These are phyloP conservation scores for Neodiprion pinetum DNA, from an alignment of 1,140 invertebrate genomes.

Conservation along the genomic window DNA sequence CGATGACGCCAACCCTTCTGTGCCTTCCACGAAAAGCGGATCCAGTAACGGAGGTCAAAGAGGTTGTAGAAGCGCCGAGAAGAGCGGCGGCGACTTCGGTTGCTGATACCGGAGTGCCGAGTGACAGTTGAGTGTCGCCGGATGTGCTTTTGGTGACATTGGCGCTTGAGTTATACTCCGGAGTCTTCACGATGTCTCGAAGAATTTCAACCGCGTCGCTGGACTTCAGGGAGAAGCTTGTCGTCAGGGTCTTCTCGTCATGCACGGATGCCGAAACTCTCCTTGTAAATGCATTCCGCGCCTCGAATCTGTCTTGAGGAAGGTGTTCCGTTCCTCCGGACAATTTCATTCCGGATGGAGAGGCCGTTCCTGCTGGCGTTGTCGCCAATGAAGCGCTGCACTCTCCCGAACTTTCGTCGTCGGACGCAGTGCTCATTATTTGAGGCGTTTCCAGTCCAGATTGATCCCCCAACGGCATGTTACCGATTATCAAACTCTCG, in stretches of 20 bases:
- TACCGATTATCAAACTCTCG: conserved; percentile 58
- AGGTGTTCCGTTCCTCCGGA: conserved; percentile 25
- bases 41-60: conserved; percentile 51
- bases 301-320: conserved; percentile 16
- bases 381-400: conserved; percentile 38
- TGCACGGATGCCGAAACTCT: conserved; percentile 53
- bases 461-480: conserved; percentile 25
- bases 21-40: conserved; percentile 49
- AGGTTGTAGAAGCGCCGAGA: conserved; percentile 64
- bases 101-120: conserved; percentile 62
- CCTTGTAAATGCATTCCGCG: conserved; percentile 22
- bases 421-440: conserved; percentile 20
- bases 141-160: conserved; percentile 59
- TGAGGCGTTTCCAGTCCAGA: conserved; percentile 18
- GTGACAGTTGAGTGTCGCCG: conserved; percentile 47
- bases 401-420: conserved; percentile 48
- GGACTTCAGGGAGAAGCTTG: conserved; percentile 40
- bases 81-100: conserved; percentile 63
- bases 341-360: conserved; percentile 34
- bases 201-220: conserved; percentile 32
- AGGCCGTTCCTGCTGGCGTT: conserved; percentile 32
- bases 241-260: conserved; percentile 38
- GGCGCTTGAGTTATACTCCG: conserved; percentile 32
- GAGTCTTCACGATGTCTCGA: conserved; percentile 31
- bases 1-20: conserved; percentile 56